Evolutionary conservation across 2,888 invertebrate species (phyloP).

Genomic region (Phortica magna): DNA sequence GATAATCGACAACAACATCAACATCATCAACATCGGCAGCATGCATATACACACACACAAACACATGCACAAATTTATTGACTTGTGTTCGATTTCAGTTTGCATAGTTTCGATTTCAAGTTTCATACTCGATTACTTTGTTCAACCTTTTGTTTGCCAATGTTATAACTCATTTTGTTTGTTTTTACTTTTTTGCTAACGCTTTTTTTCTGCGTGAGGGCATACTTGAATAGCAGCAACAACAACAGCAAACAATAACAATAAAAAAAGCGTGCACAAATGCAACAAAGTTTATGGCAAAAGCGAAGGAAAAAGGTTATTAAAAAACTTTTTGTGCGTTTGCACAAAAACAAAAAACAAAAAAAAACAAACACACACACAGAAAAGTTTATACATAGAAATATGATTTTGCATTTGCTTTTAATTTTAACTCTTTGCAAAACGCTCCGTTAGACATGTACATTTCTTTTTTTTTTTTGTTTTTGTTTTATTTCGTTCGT

Average conservation of each 20-base stretch:
- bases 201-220: conserved; percentile 45
- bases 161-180: conserved; percentile 2
- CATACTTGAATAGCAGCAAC: not conserved
- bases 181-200: not conserved
- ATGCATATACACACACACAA: not conserved
- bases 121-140: conserved; percentile 71
- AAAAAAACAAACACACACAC: conserved; percentile 6
- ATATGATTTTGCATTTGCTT: conserved; percentile 72
- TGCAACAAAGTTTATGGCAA: conserved; percentile 55
- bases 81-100: conserved; percentile 14
- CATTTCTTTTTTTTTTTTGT: not conserved
- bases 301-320: conserved; percentile 66
- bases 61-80: not conserved
- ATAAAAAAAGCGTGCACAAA: not conserved
- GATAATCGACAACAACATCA: not conserved
- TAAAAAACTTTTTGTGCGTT: conserved; percentile 71
- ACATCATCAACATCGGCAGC: not conserved
- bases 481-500: not conserved
- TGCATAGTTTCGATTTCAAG: conserved; percentile 63
- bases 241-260: conserved; percentile 6
- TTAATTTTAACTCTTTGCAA: conserved; percentile 71
- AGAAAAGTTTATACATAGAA: conserved; percentile 69
- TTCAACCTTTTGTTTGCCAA: conserved; percentile 52
- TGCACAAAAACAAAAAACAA: conserved; percentile 35
- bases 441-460: not conserved